Evolutionary conservation across 1,140 invertebrate genomes (phyloP), one percentile per base, ranked within the genome.

Genomic region (Aethina tumida): DNA sequence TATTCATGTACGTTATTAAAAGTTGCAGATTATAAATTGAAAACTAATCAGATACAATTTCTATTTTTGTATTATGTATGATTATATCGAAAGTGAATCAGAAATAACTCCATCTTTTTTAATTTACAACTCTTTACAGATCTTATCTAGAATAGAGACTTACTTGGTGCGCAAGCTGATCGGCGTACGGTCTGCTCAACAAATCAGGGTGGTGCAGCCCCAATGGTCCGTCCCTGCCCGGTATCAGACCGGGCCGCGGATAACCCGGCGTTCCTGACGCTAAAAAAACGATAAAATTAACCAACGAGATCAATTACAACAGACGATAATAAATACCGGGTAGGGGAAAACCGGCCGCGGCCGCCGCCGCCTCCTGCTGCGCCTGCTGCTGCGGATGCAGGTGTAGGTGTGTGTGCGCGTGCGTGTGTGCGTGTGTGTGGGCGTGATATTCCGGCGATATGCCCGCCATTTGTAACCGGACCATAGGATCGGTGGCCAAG

Each of bases 351-450:
- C 70, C 70, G 50, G 75, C 68, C 44, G 65, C 62, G 68, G 68
- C 54, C 66, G 73, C 59, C 67, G 72, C 53, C 62, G 70, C 50
- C 58, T 78, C 74, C 62, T 76, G 74, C 42, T 77, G 79, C 58
- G 78, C 77, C 62, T 86, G 82, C 67, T 82, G 81, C 60, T 81
- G 81, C 52, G 80, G 81, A 68, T 87, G 84, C 58, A 89, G 74
- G 69, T 90, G 86, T 58, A 89, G 78, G 71, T 89, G 86, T 49
- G 84, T 85, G 71, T 93, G 89, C 52, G 87, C 84, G 69, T 92
- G 89, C 50, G 84, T 84, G 65, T 87, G 82, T 33, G 83, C 82
- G 62, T 89, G 85, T 37, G 80, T 81, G 60, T 86, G 83, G 49
- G 81, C 79, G 59, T 84, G 82, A 62, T 81, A 84, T 64, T 80